A percentile compares a stretch with the other conserved stretches of the same genome.
Evolutionary conservation across 2,797 vertebrate species (phyloP).

Genomic region (Crocidura indochinensis): DNA sequence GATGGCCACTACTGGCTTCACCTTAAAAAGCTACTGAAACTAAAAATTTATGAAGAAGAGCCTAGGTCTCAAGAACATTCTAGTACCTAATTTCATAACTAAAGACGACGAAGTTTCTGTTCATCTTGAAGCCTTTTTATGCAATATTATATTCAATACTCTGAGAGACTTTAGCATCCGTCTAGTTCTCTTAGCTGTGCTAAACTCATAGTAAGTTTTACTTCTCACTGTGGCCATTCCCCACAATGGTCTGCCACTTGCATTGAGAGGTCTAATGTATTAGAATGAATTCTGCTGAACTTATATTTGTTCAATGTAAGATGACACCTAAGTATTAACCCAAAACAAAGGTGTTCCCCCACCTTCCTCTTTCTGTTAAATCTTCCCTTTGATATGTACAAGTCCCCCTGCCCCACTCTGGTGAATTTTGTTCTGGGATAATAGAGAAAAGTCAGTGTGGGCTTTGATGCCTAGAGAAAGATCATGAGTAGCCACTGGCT

Average conservation of each 20-base stretch:
- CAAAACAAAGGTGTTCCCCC: too few species aligned
- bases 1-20: not conserved
- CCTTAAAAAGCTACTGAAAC: conserved; percentile 29
- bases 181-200: not conserved
- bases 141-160: not conserved
- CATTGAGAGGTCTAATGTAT: not conserved
- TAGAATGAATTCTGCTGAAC: not conserved
- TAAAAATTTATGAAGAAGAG: not conserved
- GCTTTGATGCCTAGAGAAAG: too few species aligned
- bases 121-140: not conserved
- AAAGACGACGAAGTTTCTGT: not conserved
- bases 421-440: too few species aligned
- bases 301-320: conserved; percentile 60
- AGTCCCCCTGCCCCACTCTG: too few species aligned
- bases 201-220: not conserved
- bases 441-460: too few species aligned
- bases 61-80: conserved; percentile 20
- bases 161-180: not conserved
- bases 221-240: conserved; percentile 9
- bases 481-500: too few species aligned
- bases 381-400: too few species aligned
- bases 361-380: too few species aligned
- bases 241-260: not conserved
- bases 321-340: not conserved
- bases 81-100: not conserved